Evolutionary conservation across 1,140 invertebrate genomes (phyloP), one percentile per base, ranked within the genome.

Genomic region (Acromyrmex charruanus): DNA sequence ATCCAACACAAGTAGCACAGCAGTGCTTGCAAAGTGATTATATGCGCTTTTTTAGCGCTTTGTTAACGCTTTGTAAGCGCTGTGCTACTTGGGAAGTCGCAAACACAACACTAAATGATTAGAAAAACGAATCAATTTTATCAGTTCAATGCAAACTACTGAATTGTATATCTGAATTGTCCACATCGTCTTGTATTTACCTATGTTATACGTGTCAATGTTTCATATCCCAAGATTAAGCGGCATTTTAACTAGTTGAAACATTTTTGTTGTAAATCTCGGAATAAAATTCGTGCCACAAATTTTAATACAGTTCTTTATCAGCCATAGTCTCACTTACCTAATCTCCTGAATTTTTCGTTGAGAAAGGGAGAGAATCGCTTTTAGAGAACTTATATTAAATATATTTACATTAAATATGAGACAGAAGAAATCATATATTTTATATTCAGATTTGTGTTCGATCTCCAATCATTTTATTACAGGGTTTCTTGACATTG

Each of bases 191-290:
- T 94, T 95, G 94, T 95, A 95, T 94, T 81, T 94, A 95, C 93
- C 93, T 95, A 94, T 94, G 95, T 95, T 95, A 92, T 95, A 95
- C 92, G 94, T 95, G 94, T 95, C 94, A 95, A 94, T 95, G 94
- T 95, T 95, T 95, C 94, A 95, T 95, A 95, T 94, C 92, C 91
- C 91, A 93, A 90, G 89, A 92, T 92, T 93, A 93, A 93, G 92
- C 93, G 93, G 93, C 94, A 95, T 95, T 95, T 95, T 94, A 94
- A 95, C 92, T 94, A 94, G 94, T 93, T 94, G 89, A 91, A 93
- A 92, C 92, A 91, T 93, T 93, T 95, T 94, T 94, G 94, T 95
- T 95, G 93, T 95, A 94, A 95, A 93, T 94, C 93, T 94, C 92
- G 92, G 92, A 94, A 95, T 94, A 94, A 94, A 94, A 94, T 93